A percentile compares a stretch with the other conserved stretches of the same genome.
These are phyloP conservation scores for Icerya purchasi DNA, from an alignment of 2,888 invertebrate species.

Conservation along the genomic window DNA sequence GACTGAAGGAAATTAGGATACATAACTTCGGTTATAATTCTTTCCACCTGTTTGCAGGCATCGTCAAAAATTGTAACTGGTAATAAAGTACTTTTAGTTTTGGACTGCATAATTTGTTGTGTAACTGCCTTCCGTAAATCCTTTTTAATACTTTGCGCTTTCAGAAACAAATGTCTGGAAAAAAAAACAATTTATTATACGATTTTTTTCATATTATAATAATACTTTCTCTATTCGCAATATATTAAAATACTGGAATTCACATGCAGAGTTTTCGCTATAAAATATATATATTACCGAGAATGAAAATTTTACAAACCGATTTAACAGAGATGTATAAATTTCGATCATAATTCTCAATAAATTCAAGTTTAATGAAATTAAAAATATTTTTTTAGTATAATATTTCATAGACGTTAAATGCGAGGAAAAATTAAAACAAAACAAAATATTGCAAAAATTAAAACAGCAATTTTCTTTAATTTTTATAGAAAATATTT, in stretches of 20 bases:
- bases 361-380: too few species aligned
- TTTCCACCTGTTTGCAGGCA: constrained; percentile 62
- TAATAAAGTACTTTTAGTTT: constrained; percentile 28
- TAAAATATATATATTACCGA: too few species aligned
- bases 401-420: too few species aligned
- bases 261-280: too few species aligned
- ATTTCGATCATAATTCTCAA: too few species aligned
- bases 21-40: constrained; percentile 61
- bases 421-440: background rate
- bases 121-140: constrained; percentile 33
- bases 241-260: too few species aligned
- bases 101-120: constrained; percentile 22
- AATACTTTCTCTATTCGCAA: too few species aligned
- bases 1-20: constrained; percentile 85
- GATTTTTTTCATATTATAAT: too few species aligned
- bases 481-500: background rate
- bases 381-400: too few species aligned
- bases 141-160: constrained; percentile 37
- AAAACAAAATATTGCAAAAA: constrained; percentile 1
- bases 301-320: too few species aligned
- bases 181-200: constrained; percentile 6
- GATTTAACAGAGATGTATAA: too few species aligned
- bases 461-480: background rate
- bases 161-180: constrained; percentile 20
- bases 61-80: constrained; percentile 66